phyloP scores from a whole-genome alignment of 2,797 vertebrate genomes.

The Fundulus diaphanus region DNA sequence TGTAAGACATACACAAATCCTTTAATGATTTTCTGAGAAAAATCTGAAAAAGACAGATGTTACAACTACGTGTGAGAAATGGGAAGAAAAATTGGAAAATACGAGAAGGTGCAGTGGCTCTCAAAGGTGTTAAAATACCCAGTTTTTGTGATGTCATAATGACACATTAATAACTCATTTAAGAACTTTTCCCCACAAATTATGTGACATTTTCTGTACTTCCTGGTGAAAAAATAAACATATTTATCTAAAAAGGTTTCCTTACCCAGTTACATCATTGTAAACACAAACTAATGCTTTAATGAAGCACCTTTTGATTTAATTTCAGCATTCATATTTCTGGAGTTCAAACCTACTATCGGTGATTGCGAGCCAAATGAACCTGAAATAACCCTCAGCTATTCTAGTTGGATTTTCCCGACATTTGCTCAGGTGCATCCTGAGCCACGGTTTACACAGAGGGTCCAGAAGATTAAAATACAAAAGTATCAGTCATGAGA shows the following conservation, averaged over 20 bases:
- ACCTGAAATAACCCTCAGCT: neutral
- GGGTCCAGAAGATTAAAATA: neutral
- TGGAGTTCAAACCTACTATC: neutral
- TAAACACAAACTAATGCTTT: too few species aligned
- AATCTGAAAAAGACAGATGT: conserved; percentile 4
- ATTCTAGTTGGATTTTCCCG: neutral
- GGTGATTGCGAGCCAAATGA: neutral
- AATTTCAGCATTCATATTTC: neutral
- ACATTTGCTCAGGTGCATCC: neutral
- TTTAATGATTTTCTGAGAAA: neutral
- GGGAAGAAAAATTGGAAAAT: neutral
- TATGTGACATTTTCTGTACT: neutral
- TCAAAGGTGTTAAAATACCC: neutral
- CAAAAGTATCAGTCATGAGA: neutral
- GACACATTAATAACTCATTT: neutral
- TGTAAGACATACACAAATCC: conserved; percentile 24
- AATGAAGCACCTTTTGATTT: neutral
- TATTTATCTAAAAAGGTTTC: neutral
- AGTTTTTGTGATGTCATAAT: neutral
- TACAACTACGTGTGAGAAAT: neutral
- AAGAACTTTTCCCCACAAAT: neutral
- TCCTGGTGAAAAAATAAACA: neutral
- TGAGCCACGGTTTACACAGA: neutral
- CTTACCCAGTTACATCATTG: neutral
- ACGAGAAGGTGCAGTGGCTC: neutral